Conservation (phyloP, 92 coral and sea anemone genomes). For the Blastomussa wellsi region DNA sequence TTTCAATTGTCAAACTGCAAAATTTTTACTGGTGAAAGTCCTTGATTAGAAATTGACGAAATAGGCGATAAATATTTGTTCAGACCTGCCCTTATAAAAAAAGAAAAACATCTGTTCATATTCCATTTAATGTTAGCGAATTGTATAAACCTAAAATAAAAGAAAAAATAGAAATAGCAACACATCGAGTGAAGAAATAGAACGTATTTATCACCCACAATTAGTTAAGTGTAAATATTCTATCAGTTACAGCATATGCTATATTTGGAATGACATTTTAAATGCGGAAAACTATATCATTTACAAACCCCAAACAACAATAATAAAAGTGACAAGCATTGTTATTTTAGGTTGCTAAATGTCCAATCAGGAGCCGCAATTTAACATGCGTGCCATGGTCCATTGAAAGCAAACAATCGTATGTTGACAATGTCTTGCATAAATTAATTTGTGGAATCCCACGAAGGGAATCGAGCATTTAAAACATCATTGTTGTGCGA, state of each 20-base stretch:
- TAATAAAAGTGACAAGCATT: slow-evolving; percentile 14
- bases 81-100: not conserved
- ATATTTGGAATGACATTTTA: slow-evolving; percentile 31
- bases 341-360: slow-evolving; percentile 3
- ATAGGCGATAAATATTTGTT: slow-evolving; percentile 6
- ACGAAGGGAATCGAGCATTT: not conserved
- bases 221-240: slow-evolving; percentile 4
- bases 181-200: slow-evolving; percentile 2
- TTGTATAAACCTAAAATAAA: not conserved
- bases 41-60: slow-evolving; percentile 20
- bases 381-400: slow-evolving; percentile 21
- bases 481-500: not conserved
- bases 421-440: slow-evolving; percentile 28
- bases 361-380: slow-evolving; percentile 28
- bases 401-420: slow-evolving; percentile 31
- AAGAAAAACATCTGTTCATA: not conserved
- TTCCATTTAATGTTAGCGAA: not conserved
- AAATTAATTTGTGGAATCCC: slow-evolving; percentile 37
- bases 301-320: slow-evolving; percentile 31
- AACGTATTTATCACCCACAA: not conserved
- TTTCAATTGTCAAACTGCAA: slow-evolving; percentile 13
- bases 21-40: not conserved
- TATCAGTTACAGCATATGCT: not conserved
- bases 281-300: slow-evolving; percentile 18
- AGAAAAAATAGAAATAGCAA: not conserved